Base-by-base conservation (phyloP, 2,797 vertebrate genomes). In the Rhinoraja longicauda region DNA sequence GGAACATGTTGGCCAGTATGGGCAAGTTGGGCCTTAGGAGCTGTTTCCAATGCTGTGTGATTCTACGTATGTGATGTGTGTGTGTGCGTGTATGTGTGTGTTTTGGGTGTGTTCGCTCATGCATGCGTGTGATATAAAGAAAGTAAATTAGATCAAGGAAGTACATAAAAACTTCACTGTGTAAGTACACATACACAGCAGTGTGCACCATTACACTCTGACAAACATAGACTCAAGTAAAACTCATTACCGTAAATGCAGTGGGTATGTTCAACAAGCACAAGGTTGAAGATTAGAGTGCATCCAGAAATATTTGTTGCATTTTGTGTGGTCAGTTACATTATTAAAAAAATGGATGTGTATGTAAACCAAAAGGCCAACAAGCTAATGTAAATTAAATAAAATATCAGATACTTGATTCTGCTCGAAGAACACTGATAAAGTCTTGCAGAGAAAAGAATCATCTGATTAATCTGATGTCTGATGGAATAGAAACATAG, bases 401-500 rank as follows among this genome's bases (percentile, higher is more conserved):
- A 84, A 84, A 84, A 84, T 84, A 29, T 84, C 21, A 84, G 29
- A 59, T 59, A 17, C 12, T 84, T 84, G 59, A 84, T 84, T 84
- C 21, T 15, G 24, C 81, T 84, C 9, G 32, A 29, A 53, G 1
- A 57, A 53, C 26, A 26, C 4, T 53, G 57, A 26, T 45, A n/a
- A 53, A 82, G 45, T 29, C 39, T 53, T 21, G 6, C 45, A 39
- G 39, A 81, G 19, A 24, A 24, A 81, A 53, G 9, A 82, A 39
- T 53, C 6, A 82, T 57, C 21, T 57, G 21, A 82, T 82, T 24
- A 57, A 26, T 26, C 17, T 24, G 45, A 53, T 53, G 36, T 53
- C 7, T 45, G 45, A 82, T 57, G 24, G 21, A 82, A 29, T n/a
- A 45, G 45, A 45, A 45, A 45, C 45, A 45, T 45, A 45, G 45